Evolutionary conservation across 1,140 invertebrate genomes (phyloP).

Genomic region (Hyles euphorbiae): DNA sequence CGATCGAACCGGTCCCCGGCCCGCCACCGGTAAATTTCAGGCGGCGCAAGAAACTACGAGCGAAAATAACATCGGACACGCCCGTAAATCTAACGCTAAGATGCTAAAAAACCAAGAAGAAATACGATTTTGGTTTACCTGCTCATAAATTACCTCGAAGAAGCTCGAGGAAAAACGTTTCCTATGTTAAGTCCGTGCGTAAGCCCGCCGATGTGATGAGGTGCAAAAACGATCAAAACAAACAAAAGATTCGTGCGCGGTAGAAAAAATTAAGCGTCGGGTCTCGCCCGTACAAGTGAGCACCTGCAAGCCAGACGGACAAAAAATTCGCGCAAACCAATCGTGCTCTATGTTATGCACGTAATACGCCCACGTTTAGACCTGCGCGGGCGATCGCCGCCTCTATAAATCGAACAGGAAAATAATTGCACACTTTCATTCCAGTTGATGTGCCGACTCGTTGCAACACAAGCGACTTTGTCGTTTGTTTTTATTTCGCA

Average conservation of each 20-base stretch:
- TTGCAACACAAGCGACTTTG: not conserved
- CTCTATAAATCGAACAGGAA: slow-evolving; percentile 20
- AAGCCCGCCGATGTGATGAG: slow-evolving; percentile 25
- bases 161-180: no score
- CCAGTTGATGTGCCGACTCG: not conserved
- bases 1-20: slow-evolving; percentile 5
- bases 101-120: no score
- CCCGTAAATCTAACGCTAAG: no score
- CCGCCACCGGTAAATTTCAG: slow-evolving; percentile 4
- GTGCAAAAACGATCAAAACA: slow-evolving; percentile 39
- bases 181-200: not conserved
- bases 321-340: slow-evolving; percentile 41
- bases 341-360: slow-evolving; percentile 8
- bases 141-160: slow-evolving; percentile 8
- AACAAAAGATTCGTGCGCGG: slow-evolving; percentile 35
- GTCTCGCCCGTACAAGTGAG: slow-evolving; percentile 29
- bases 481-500: no score
- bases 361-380: slow-evolving; percentile 4
- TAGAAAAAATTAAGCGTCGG: slow-evolving; percentile 32
- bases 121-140: slow-evolving; percentile 6
- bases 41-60: no score
- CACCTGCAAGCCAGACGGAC: slow-evolving; percentile 50
- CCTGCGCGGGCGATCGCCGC: slow-evolving; percentile 1
- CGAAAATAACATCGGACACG: no score
- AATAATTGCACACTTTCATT: slow-evolving; percentile 28